phyloP scores from a whole-genome alignment of 1,140 invertebrate species.

The Potamilus streckersoni region DNA sequence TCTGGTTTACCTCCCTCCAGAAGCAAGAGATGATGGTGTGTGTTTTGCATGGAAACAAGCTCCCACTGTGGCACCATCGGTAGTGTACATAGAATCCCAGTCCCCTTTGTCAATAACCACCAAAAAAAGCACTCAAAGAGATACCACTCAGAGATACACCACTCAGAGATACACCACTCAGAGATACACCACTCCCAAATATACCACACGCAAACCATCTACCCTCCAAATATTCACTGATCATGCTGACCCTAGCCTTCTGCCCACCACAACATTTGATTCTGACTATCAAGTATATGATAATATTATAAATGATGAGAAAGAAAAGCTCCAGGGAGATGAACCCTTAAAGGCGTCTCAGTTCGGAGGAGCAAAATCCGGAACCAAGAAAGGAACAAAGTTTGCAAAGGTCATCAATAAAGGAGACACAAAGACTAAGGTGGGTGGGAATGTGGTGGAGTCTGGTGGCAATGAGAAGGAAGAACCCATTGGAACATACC shows the following conservation, averaged over 20 bases:
- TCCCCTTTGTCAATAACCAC: too few relatives aligned
- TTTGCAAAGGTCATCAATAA: slow-evolving; percentile 1
- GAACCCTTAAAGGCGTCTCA: not conserved
- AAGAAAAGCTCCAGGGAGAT: slow-evolving; percentile 9
- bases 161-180: too few relatives aligned
- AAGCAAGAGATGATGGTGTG: slow-evolving; percentile 50
- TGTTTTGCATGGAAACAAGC: slow-evolving; percentile 63
- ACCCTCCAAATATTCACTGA: too few relatives aligned
- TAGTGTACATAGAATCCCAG: too few relatives aligned
- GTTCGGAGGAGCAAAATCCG: too few relatives aligned
- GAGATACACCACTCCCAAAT: too few relatives aligned
- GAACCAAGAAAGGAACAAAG: slow-evolving; percentile 3
- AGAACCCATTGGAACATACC: slow-evolving; percentile 22
- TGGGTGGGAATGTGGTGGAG: not conserved
- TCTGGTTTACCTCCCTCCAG: slow-evolving; percentile 58
- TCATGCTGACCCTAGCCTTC: too few relatives aligned
- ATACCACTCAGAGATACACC: not conserved
- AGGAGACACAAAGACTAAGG: not conserved
- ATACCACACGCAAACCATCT: not conserved
- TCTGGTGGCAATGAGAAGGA: slow-evolving; percentile 1
- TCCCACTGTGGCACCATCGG: not conserved
- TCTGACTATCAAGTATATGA: too few relatives aligned
- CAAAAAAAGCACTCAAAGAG: too few relatives aligned
- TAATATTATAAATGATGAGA: not conserved
- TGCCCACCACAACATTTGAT: too few relatives aligned